phyloP scores from a whole-genome alignment of 1,140 invertebrate species.

The Psix sp. region DNA sequence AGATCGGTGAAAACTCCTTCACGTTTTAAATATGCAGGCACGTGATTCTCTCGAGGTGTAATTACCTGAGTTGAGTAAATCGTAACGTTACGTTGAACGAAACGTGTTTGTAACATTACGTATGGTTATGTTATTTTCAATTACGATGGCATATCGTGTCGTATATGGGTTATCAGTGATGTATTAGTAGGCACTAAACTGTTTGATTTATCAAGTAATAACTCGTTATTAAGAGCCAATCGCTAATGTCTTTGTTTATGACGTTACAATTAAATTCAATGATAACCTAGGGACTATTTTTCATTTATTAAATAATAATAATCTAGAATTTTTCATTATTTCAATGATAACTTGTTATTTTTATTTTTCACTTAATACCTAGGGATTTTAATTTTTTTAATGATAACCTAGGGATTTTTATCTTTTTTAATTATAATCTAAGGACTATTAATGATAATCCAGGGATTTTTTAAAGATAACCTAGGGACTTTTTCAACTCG shows the following conservation, averaged over 20 bases:
- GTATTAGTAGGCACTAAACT: slow-evolving; percentile 35
- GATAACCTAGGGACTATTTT: too few relatives aligned
- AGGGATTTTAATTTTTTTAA: too few relatives aligned
- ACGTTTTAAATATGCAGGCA: slow-evolving; percentile 24
- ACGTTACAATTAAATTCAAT: too few relatives aligned
- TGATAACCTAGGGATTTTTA: too few relatives aligned
- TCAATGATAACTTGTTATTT: too few relatives aligned
- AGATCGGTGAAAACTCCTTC: slow-evolving; percentile 43
- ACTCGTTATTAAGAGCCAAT: neutral
- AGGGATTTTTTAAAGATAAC: too few relatives aligned
- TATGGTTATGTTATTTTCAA: slow-evolving; percentile 30
- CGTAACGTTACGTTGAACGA: slow-evolving; percentile 26
- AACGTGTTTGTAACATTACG: slow-evolving; percentile 35
- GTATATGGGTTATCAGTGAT: slow-evolving; percentile 32
- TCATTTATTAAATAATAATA: too few relatives aligned
- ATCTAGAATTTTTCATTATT: too few relatives aligned
- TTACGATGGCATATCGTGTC: slow-evolving; percentile 31
- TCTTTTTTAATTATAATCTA: too few relatives aligned
- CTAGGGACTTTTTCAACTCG: too few relatives aligned
- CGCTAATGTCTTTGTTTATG: slow-evolving; percentile 27
- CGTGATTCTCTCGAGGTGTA: slow-evolving; percentile 26
- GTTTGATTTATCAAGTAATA: slow-evolving; percentile 35
- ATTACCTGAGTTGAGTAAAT: slow-evolving; percentile 39
- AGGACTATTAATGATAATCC: too few relatives aligned
- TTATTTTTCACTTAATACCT: too few relatives aligned